These are phyloP conservation scores for Hyppa rectilinea DNA, from an alignment of 2,888 invertebrate species.

Conservation along the genomic window DNA sequence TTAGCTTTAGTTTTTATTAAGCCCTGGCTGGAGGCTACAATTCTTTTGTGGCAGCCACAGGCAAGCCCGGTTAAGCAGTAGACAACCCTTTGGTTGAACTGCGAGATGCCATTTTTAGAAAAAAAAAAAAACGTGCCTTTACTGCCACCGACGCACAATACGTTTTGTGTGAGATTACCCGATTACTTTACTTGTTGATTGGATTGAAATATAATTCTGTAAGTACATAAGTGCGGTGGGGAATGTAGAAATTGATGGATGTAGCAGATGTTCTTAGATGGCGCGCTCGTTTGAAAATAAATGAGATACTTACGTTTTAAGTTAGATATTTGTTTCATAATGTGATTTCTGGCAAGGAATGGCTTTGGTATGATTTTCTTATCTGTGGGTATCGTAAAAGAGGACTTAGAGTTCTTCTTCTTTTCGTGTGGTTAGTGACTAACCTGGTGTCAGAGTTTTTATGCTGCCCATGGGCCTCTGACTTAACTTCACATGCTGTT, in stretches of 20 bases:
- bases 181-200: constrained; percentile 81
- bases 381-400: background rate
- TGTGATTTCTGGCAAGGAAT: background rate
- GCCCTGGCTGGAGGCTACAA: too few relatives aligned
- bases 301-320: constrained; percentile 15
- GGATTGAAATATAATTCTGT: constrained; percentile 74
- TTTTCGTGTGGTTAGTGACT: too few relatives aligned
- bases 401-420: too few relatives aligned
- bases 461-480: too few relatives aligned
- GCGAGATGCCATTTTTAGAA: too few relatives aligned
- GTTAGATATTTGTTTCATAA: background rate
- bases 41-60: too few relatives aligned
- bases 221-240: constrained; percentile 36
- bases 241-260: constrained; percentile 40
- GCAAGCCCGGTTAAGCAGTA: too few relatives aligned
- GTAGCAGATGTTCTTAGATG: constrained; percentile 20
- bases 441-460: too few relatives aligned
- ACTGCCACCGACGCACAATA: constrained; percentile 68
- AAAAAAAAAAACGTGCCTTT: too few relatives aligned
- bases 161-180: constrained; percentile 77
- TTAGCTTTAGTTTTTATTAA: too few relatives aligned
- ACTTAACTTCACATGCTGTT: too few relatives aligned
- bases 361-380: background rate
- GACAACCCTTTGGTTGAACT: too few relatives aligned
- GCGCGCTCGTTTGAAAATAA: constrained; percentile 46